These are phyloP conservation scores for Pentamera pediparva DNA, from an alignment of 53 echinoderm and acorn worm genomes.

Conservation along the genomic window DNA sequence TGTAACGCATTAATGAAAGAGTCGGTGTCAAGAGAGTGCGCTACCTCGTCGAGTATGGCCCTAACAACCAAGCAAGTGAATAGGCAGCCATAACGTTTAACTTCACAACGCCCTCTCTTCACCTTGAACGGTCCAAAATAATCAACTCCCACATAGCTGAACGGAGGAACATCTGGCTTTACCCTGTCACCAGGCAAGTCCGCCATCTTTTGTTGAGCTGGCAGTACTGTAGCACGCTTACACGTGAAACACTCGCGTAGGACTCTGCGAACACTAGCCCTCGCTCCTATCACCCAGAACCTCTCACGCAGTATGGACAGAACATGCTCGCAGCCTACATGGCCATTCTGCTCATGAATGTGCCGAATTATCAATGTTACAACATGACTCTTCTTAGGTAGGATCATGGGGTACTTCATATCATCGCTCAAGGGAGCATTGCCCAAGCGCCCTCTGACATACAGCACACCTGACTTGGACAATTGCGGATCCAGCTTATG, in stretches of 20 bases:
- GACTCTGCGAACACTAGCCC: conserved; percentile 11
- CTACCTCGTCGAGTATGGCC: conserved; percentile 36
- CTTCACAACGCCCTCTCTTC: conserved; percentile 28
- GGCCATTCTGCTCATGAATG: conserved; percentile 37
- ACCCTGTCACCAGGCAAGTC: conserved; percentile 34
- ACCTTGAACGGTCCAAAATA: conserved; percentile 48
- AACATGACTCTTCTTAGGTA: conserved; percentile 33
- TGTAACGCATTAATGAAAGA: conserved; percentile 19
- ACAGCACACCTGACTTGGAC: conserved; percentile 21
- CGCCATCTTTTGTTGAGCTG: conserved; percentile 38
- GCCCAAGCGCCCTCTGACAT: conserved; percentile 38
- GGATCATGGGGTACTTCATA: conserved; percentile 31
- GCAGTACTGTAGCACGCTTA: not conserved
- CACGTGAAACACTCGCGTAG: conserved; percentile 31
- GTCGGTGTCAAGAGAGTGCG: conserved; percentile 31
- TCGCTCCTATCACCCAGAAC: conserved; percentile 26
- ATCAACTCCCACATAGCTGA: conserved; percentile 26
- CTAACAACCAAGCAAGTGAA: conserved; percentile 32
- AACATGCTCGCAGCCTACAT: conserved; percentile 43
- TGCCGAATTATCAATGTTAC: conserved; percentile 21
- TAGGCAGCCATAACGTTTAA: conserved; percentile 41
- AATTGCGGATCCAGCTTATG: conserved; percentile 16
- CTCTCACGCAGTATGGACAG: conserved; percentile 35
- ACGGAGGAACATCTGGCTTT: conserved; percentile 41
- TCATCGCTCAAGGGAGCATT: conserved; percentile 26